A percentile compares a stretch with the other conserved stretches of the same genome.
Evolutionary conservation across 2,888 invertebrate genomes (phyloP).

Genomic region (Caenorhabditis sp.): DNA sequence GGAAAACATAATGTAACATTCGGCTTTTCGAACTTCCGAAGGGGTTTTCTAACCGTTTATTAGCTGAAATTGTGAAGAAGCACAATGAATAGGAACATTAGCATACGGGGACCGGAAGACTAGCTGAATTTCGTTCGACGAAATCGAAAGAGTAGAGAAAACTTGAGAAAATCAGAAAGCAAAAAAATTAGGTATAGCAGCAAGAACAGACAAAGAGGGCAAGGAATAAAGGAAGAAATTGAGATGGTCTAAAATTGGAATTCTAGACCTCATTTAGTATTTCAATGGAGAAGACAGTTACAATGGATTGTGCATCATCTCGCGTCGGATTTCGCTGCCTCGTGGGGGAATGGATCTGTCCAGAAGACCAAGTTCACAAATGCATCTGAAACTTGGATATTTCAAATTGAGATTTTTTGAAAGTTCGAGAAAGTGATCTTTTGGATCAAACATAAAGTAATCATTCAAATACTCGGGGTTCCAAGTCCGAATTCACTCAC

Average conservation of each 20-base stretch:
- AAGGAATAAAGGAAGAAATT: neutral
- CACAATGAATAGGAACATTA: too few relatives aligned
- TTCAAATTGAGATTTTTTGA: neutral
- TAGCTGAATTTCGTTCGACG: neutral
- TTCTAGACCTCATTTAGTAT: neutral
- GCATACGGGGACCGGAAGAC: conserved; percentile 6
- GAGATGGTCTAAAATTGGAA: neutral
- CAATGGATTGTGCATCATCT: conserved; percentile 66
- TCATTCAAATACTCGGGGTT: neutral
- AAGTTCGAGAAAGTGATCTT: neutral
- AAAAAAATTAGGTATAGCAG: neutral
- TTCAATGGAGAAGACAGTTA: conserved; percentile 12
- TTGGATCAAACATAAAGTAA: neutral
- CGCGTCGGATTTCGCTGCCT: conserved; percentile 71
- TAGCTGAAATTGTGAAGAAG: too few relatives aligned
- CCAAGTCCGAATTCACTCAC: conserved; percentile 13
- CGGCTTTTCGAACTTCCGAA: too few relatives aligned
- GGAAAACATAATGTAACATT: too few relatives aligned
- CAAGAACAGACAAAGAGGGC: neutral
- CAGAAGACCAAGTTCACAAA: conserved; percentile 74
- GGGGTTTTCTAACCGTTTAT: too few relatives aligned
- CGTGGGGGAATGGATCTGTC: conserved; percentile 68
- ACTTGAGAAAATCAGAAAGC: neutral
- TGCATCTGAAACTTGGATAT: conserved; percentile 63
- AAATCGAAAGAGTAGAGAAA: neutral